Base-by-base conservation (phyloP, 1,140 invertebrate genomes). In the Drosophila tani region DNA sequence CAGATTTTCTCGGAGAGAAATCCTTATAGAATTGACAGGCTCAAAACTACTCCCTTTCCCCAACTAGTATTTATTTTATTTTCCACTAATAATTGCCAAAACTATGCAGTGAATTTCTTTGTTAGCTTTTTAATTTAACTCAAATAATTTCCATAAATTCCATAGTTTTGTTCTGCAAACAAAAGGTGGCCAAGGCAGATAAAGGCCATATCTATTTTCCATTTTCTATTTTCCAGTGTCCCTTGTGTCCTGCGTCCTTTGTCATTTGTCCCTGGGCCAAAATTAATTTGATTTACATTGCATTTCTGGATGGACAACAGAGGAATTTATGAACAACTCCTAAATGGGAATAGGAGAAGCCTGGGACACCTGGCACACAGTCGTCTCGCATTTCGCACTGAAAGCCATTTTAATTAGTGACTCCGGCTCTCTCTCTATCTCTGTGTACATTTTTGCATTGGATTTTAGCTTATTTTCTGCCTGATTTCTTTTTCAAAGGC, bases 321-420 rank as follows among this genome's bases (percentile, higher is more conserved):
- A 19, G 29, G 17, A 35, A 53, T 35, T 35, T 35, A 53, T 53
- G 21, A 24, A 24, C 3, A 24, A 24, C 21, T 24, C 2, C 21
- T 24, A 24, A 24, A 24, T 24, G 21, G 21, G 4, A n/a, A 2
- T 1, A 14, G 24, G 0, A 7, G 43, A 6, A 5, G 17, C 38
- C 38, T 15, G n/a, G 29, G 29, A 32, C 50, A 32, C 50, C 27
- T 29, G 27, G 6, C 27, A 29, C 27, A 29, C 6, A 24, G 21
- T 32, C 32, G 8, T 35, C 32, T 35, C 32, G 32, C 32, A 35
- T 11, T 35, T 35, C 32, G 32, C 8, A 8, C 51, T 38, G 51
- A 55, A 55, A 55, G 51, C 51, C 51, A 21, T 38, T 55, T 55
- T 55, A 55, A 55, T 55, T 55, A 29, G 27, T 29, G 27, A 29